phyloP scores from a whole-genome alignment of 2,113 vertebrate genomes.

The Merops nubicus region DNA sequence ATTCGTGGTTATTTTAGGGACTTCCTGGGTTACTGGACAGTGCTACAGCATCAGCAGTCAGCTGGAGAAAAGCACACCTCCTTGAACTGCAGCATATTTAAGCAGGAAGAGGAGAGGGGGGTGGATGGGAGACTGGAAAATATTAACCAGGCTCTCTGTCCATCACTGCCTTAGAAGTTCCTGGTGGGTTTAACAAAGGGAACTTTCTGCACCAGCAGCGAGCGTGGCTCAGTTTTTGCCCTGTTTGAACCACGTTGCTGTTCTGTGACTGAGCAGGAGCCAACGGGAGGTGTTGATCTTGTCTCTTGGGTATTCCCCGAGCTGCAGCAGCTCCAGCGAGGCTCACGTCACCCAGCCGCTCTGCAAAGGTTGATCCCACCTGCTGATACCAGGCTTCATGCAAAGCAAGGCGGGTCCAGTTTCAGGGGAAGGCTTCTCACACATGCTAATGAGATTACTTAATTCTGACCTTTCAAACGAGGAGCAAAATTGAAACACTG shows the following conservation, averaged over 20 bases:
- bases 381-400: background rate
- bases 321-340: background rate
- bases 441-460: background rate
- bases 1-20: constrained; percentile 33
- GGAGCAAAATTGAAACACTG: background rate
- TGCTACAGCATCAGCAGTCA: background rate
- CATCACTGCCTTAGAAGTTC: background rate
- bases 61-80: background rate
- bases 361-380: constrained; percentile 29
- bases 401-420: constrained; percentile 35
- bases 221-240: background rate
- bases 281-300: background rate
- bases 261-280: background rate
- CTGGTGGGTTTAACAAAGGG: background rate
- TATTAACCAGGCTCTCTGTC: background rate
- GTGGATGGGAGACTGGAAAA: background rate
- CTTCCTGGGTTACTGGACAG: background rate
- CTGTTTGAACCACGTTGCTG: background rate
- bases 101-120: constrained; percentile 1
- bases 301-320: background rate
- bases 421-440: constrained; percentile 21
- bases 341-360: background rate
- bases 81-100: constrained; percentile 6
- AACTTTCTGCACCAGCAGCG: background rate
- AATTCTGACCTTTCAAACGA: constrained; percentile 53